Evolutionary conservation across 1,140 invertebrate species (phyloP), one percentile per base, ranked within the genome.

Genomic region (Popillia japonica): DNA sequence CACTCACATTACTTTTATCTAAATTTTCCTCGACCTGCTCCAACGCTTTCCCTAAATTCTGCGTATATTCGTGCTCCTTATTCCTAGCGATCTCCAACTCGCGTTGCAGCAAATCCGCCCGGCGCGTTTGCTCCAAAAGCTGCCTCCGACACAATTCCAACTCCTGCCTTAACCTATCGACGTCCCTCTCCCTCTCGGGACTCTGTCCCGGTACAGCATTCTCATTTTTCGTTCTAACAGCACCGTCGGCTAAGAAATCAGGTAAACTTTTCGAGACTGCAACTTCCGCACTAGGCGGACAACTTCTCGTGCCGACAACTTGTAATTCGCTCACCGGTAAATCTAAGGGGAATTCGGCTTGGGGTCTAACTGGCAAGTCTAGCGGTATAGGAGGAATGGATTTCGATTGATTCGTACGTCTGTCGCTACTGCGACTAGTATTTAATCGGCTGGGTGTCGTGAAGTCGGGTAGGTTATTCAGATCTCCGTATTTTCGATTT

Each of bases 211-310:
- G 86, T 40, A 87, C 86, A 80, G 88, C 88, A 78, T 88, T 78
- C n/a, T 79, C 68, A 74, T 83, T 82, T 77, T 85, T 85, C 34
- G 85, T 84, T 27, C 86, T 87, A 79, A 93, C 92, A 11, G 92
- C 92, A 10, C 92, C 92, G 85, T 94, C 93, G 14, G 91, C 92
- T 41, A 94, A 87, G 86, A 94, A 94, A 81, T 94, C 93, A 17
- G 93, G 92, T 73, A 93, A 87, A 84, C 91, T 91, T 85, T 92
- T 91, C 9, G 90, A 88, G n/a, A 89, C 86, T 64, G 85, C 88
- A 14, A 86, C 82, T 77, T 85, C 83, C 23, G 79, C 78, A 41
- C 80, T 42, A 40, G 80, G 77, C 22, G 82, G 78, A 72, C 81
- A 83, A 81, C 78, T 85, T 74, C 82, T 83, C 4, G 79, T 77